Conservation (phyloP, 2,113 vertebrate genomes). For the Ciconia maguari region DNA sequence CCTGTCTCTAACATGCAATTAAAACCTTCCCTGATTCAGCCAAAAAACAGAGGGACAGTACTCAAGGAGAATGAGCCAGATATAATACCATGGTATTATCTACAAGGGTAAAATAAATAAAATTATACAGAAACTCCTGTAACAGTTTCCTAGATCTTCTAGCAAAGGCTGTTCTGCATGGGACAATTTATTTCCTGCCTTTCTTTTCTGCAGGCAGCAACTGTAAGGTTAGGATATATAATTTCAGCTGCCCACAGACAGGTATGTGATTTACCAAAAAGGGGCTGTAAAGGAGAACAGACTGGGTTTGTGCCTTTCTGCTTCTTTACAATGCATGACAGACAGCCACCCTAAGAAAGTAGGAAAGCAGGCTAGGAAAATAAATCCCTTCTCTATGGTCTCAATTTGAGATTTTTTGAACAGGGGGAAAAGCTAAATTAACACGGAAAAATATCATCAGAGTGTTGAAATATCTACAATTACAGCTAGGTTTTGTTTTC, state of each 20-base stretch:
- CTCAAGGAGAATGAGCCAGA: neutral
- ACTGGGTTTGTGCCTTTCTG: neutral
- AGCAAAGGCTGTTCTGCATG: neutral
- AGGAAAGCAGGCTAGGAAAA: slow-evolving; percentile 11
- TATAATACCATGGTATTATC: neutral
- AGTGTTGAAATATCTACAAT: slow-evolving; percentile 27
- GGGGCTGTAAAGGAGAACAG: neutral
- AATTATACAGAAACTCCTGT: rapidly evolving
- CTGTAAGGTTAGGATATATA: neutral
- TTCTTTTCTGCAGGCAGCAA: neutral
- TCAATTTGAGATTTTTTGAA: neutral
- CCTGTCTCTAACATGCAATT: neutral
- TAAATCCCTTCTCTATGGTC: neutral
- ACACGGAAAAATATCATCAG: neutral
- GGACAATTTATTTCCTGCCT: neutral
- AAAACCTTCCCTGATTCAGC: neutral
- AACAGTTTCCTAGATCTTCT: neutral
- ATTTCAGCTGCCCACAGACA: neutral
- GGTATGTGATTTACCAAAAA: neutral
- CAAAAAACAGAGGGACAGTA: neutral
- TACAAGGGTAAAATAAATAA: neutral
- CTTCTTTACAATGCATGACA: neutral
- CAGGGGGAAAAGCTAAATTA: slow-evolving; percentile 8
- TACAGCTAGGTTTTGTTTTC: slow-evolving; percentile 26
- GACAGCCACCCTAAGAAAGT: neutral